A percentile compares a stretch with the other conserved stretches of the same genome.
Conservation (phyloP, 2,113 vertebrate genomes). For the Dissostichus mawsoni region DNA sequence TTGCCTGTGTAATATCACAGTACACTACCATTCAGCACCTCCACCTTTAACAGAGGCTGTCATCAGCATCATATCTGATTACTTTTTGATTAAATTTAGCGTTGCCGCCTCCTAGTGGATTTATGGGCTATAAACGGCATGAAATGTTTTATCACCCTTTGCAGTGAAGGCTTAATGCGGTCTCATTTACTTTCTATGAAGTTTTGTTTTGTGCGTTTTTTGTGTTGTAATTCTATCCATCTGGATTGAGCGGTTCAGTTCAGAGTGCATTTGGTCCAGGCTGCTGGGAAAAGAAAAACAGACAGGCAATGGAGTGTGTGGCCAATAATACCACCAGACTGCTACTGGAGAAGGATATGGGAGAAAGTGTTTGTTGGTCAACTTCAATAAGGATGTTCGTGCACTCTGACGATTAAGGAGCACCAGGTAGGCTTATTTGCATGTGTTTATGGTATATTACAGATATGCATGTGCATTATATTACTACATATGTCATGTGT, state of each 20-base stretch:
- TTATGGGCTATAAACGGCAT: constrained; percentile 3
- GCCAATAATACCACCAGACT: neutral
- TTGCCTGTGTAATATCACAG: neutral
- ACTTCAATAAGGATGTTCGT: neutral
- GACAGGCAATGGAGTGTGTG: constrained; percentile 22
- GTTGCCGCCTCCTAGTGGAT: constrained; percentile 62
- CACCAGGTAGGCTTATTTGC: constrained; percentile 43
- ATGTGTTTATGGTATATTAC: neutral
- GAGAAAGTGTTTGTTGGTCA: neutral
- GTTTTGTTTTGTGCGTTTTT: neutral
- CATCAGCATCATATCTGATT: constrained; percentile 54
- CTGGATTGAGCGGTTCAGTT: constrained; percentile 6
- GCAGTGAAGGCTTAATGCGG: neutral
- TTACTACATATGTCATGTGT: neutral
- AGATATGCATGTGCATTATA: neutral
- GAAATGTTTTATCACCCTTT: neutral
- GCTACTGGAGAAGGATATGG: constrained; percentile 15
- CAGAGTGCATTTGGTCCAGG: neutral
- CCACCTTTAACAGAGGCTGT: constrained; percentile 11
- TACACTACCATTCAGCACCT: neutral
- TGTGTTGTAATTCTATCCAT: constrained; percentile 9
- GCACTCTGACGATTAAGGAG: neutral
- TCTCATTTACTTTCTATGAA: constrained; percentile 17
- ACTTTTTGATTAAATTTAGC: constrained; percentile 47
- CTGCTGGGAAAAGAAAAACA: constrained; percentile 19